Base-by-base conservation (phyloP, 2,888 invertebrate genomes). In the Stenoptilia bipunctidactyla region DNA sequence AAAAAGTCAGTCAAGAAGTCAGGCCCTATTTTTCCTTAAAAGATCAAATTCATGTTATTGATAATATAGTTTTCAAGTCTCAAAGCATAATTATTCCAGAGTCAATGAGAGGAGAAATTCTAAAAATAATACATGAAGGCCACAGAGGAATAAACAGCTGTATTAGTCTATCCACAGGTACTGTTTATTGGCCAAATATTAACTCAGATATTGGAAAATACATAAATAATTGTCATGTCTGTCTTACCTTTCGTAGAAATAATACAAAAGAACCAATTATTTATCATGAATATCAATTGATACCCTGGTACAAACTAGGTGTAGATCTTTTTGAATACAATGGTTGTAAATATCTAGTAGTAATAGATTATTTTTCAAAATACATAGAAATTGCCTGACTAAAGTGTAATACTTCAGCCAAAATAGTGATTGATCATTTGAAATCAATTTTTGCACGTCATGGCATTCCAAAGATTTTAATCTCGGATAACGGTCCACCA, bases 281-380 rank as follows among this genome's bases (percentile, higher is more conserved):
- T 5, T 13, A 15, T 6, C 36, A 39, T 35, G 39, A 20, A 2
- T 34, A 25, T 25, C 13, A 12, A 5, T 4, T 10, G n/a, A 8
- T 41, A 5, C 46, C 49, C 13, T 49, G 45, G 45, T 3, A 42
- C 12, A 43, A 45, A 41, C 40, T 48, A 9, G 48, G 45, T 25
- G 14, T 42, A 10, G 46, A 48, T 40, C 8, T 46, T 1, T 40
- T 48, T 36, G 41, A 48, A 6, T 40, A 39, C 25, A 20, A 44
- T 10, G 15, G 13, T 8, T n/a, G 27, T 27, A 42, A 43, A 38
- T 49, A 47, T 27, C 15, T 49, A 9, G 15, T 49, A 10, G 38
- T 49, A 9, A 37, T 40, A 6, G 44, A 46, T 15, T 42, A 46
- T 27, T 46, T 27, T 15, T 46, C 44, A n/a, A 42, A 42, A 34